Base-by-base conservation (phyloP, 1,140 invertebrate genomes). In the Drosophila nigrodunni region DNA sequence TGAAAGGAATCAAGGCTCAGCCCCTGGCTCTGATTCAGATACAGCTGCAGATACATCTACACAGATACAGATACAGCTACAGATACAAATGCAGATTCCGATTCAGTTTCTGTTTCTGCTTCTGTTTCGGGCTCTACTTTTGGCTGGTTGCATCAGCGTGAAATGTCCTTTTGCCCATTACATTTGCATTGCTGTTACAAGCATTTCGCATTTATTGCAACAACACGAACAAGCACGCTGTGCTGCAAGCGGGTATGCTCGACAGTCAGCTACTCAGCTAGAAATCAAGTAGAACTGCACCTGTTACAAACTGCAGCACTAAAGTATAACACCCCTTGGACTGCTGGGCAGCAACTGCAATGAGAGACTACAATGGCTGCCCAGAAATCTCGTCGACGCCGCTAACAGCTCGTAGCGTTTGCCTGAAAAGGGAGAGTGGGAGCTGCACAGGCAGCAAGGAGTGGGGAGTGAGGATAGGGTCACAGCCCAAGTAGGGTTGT, bases 101-200 rank as follows among this genome's bases (percentile, higher is more conserved):
- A 13, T 50, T 46, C 13, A n/a, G 50, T 8, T 13, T 57, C 54
- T 39, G 30, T 3, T 8, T 3, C 54, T 41, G 50, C 1, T 21
- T 54, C 50, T 55, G 52, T n/a, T 37, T 39, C 55, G 9, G 9
- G 10, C 54, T 34, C 25, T 52, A 34, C 18, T 15, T 59, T 43
- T 13, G n/a, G 49, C 49, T 65, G 55, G 67, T 71, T 62, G 77
- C 78, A 39, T 68, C 78, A 78, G 69, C 74, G 68, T 82, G 76
- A 88, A 89, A 85, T 81, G 85, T 89, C 80, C 81, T 89, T 30
- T 59, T 89, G 85, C 80, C 82, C 80, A 89, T 89, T 88, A 89
- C 86, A 88, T 88, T 88, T 88, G 85, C 85, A 88, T 89, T 89
- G 85, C 85, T 74, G 85, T 89, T 89, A 89, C 85, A 89, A 89